Evolutionary conservation across 2,797 vertebrate genomes (phyloP).

Genomic region (Argyrosomus regius): DNA sequence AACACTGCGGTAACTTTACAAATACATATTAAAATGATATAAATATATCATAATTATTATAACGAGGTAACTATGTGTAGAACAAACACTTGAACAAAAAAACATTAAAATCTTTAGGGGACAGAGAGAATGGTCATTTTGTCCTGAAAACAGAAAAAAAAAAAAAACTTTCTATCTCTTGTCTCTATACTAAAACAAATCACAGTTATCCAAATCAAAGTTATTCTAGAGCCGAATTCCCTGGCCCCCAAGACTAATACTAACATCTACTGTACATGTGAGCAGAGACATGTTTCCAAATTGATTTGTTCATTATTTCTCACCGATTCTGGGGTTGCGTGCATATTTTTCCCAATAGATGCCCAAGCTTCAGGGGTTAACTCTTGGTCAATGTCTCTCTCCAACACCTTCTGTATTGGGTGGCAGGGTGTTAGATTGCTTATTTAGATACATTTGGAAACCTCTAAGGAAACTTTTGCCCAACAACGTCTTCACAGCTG

Average conservation of each 20-base stretch:
- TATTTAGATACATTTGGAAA: conserved; percentile 84
- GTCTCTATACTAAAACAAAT: conserved; percentile 58
- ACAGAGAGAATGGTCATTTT: conserved; percentile 84
- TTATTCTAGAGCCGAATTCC: conserved; percentile 77
- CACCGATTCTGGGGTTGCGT: conserved; percentile 88
- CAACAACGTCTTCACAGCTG: conserved; percentile 72
- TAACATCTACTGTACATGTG: conserved; percentile 81
- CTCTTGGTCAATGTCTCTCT: conserved; percentile 88
- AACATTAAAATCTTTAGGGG: conserved; percentile 70
- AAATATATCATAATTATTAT: conserved; percentile 1
- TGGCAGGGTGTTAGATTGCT: conserved; percentile 87
- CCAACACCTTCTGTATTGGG: conserved; percentile 89
- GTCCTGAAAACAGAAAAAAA: conserved; percentile 77
- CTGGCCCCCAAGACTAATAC: conserved; percentile 76
- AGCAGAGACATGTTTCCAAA: conserved; percentile 86
- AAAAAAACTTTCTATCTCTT: conserved; percentile 49
- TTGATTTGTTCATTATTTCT: conserved; percentile 86
- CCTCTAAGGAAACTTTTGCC: conserved; percentile 77
- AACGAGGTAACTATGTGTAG: conserved; percentile 40
- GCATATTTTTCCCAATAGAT: conserved; percentile 89
- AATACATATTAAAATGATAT: conserved; percentile 16
- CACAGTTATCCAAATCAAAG: conserved; percentile 62
- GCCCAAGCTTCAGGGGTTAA: conserved; percentile 89
- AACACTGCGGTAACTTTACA: conserved; percentile 45
- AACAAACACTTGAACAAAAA: conserved; percentile 54